Percentiles rank a stretch among this genome's conserved stretches.
These are phyloP conservation scores for Limnephilus marmoratus DNA, from an alignment of 2,888 invertebrate species.

Conservation along the genomic window DNA sequence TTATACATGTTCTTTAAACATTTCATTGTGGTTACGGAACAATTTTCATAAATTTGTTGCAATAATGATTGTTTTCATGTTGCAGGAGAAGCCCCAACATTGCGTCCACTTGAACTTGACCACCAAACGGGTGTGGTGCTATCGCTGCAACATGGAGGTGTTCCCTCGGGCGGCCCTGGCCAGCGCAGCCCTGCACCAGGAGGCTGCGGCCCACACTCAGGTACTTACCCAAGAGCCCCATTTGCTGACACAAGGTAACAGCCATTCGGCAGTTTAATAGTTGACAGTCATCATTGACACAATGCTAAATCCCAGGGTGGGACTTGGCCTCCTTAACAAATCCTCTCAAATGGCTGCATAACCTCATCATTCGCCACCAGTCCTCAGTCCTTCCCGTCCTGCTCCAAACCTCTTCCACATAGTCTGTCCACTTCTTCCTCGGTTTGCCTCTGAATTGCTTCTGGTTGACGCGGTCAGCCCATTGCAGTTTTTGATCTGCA, in stretches of 20 bases:
- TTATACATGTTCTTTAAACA: neutral
- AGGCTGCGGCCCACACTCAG: neutral
- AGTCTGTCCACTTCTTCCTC: no score
- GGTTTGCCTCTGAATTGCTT: no score
- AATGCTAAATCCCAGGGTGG: no score
- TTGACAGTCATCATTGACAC: no score
- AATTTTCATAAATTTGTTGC: conserved; percentile 46
- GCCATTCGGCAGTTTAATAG: neutral
- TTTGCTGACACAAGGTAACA: neutral
- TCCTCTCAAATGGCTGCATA: no score
- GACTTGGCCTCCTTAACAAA: no score
- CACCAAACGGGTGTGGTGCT: conserved; percentile 93
- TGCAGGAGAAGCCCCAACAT: conserved; percentile 81
- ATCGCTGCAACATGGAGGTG: conserved; percentile 90
- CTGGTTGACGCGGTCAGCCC: no score
- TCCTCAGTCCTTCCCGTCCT: no score
- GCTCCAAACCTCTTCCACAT: no score
- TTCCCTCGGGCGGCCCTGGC: conserved; percentile 69
- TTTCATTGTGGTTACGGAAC: neutral
- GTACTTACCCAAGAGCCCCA: neutral
- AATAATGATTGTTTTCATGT: conserved; percentile 37
- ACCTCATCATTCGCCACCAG: no score
- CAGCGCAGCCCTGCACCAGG: conserved; percentile 19
- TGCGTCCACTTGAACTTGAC: conserved; percentile 91
- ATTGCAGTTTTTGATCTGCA: no score